These are phyloP conservation scores for Caenorhabditis wallacei DNA, from an alignment of 2,888 invertebrate genomes.

Conservation along the genomic window DNA sequence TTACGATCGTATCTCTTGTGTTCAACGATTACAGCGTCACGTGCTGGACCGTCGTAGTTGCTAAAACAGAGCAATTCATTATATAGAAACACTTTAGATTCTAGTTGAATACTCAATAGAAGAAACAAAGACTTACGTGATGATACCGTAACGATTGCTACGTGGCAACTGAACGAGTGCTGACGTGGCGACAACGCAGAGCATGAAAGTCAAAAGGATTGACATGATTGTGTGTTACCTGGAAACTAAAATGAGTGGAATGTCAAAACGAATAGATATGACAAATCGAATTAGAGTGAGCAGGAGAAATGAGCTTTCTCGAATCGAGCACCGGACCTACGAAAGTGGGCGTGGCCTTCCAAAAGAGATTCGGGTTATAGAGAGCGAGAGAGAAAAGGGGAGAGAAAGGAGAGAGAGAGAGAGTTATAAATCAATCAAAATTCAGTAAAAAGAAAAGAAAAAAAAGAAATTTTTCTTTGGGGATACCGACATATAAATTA, in stretches of 20 bases:
- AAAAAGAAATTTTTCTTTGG: not conserved
- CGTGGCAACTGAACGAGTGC: slow-evolving; percentile 47
- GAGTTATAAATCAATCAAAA: slow-evolving; percentile 51
- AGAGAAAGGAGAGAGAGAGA: slow-evolving; percentile 1
- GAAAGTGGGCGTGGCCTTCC: slow-evolving; percentile 33
- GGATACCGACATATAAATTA: slow-evolving; percentile 14
- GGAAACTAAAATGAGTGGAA: slow-evolving; percentile 24
- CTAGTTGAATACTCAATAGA: no score
- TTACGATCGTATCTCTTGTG: slow-evolving; percentile 78
- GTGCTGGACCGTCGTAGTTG: slow-evolving; percentile 38
- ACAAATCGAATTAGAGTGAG: slow-evolving; percentile 45
- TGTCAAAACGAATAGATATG: slow-evolving; percentile 29
- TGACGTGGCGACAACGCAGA: slow-evolving; percentile 32
- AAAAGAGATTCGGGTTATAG: not conserved
- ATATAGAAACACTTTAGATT: no score
- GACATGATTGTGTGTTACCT: slow-evolving; percentile 58
- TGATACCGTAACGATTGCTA: slow-evolving; percentile 56
- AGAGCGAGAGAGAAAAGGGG: slow-evolving; percentile 2
- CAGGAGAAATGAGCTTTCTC: slow-evolving; percentile 8
- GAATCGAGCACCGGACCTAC: slow-evolving; percentile 6
- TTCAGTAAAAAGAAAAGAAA: slow-evolving; percentile 12
- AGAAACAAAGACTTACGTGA: slow-evolving; percentile 35
- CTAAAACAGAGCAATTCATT: slow-evolving; percentile 20
- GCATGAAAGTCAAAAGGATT: slow-evolving; percentile 21
- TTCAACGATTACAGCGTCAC: slow-evolving; percentile 45